Evolutionary conservation across 2,888 invertebrate genomes (phyloP).

Genomic region (Achlya flavicornis): DNA sequence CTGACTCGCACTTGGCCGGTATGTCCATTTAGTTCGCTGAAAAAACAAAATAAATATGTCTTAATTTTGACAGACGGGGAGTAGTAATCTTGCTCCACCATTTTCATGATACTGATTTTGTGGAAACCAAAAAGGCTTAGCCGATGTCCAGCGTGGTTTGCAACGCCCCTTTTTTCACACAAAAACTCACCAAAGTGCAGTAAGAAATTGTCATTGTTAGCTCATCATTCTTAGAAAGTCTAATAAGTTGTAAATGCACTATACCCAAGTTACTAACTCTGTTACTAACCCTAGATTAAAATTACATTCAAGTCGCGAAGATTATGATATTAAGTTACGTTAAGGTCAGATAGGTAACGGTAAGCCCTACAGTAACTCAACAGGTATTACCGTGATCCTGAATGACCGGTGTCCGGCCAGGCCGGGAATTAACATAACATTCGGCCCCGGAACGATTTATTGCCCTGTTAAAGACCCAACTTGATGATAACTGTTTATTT

Average conservation of each 20-base stretch:
- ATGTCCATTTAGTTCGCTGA: too few species aligned
- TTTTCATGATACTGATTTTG: too few species aligned
- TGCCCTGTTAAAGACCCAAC: slow-evolving; percentile 52
- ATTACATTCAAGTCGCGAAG: slow-evolving; percentile 1
- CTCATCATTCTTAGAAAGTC: neutral
- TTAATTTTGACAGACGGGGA: too few species aligned
- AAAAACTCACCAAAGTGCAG: too few species aligned
- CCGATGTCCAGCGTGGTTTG: too few species aligned
- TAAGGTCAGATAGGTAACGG: slow-evolving; percentile 48
- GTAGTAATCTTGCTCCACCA: neutral
- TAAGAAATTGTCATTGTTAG: too few species aligned
- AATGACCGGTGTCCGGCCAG: slow-evolving; percentile 66
- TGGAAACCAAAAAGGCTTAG: too few species aligned
- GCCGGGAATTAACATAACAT: slow-evolving; percentile 65
- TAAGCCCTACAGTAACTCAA: slow-evolving; percentile 76
- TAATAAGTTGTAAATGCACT: neutral
- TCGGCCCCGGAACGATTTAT: slow-evolving; percentile 55
- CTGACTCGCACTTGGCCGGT: too few species aligned
- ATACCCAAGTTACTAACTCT: neutral
- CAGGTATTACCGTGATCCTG: slow-evolving; percentile 77
- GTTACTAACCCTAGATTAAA: neutral
- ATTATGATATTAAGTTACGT: slow-evolving; percentile 31
- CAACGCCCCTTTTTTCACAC: too few species aligned
- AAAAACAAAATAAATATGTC: too few species aligned
- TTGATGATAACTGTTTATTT: slow-evolving; percentile 43